phyloP scores from a whole-genome alignment of 1,140 invertebrate species.

The Drosophila nebulosa region DNA sequence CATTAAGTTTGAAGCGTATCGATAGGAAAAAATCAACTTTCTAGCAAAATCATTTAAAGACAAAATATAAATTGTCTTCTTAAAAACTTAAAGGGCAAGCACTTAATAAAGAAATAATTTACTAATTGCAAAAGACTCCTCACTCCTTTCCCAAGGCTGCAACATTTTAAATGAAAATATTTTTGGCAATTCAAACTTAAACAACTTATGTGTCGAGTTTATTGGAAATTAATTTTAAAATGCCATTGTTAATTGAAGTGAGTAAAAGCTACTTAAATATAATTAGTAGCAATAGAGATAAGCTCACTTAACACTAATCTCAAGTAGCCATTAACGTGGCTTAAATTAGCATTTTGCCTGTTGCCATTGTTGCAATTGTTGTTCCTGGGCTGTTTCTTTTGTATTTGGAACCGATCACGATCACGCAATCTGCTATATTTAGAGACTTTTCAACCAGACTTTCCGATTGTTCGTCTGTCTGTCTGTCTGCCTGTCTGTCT shows the following conservation, averaged over 20 bases:
- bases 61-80: no score
- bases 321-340: not conserved
- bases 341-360: not conserved
- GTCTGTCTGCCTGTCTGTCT: no score
- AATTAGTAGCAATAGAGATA: not conserved
- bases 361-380: not conserved
- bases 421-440: conserved; percentile 4
- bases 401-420: not conserved
- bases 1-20: no score
- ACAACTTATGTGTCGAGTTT: no score
- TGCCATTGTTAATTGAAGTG: not conserved
- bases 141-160: no score
- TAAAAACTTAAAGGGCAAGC: no score
- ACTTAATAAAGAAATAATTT: no score
- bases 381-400: not conserved
- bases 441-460: not conserved
- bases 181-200: no score
- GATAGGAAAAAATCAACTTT: no score
- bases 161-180: no score
- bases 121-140: no score
- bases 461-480: not conserved
- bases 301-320: not conserved
- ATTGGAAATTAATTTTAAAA: not conserved
- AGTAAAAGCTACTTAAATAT: not conserved
- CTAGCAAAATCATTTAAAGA: no score